Evolutionary conservation across 2,797 vertebrate species (phyloP).

Genomic region (Diplodus sargus): DNA sequence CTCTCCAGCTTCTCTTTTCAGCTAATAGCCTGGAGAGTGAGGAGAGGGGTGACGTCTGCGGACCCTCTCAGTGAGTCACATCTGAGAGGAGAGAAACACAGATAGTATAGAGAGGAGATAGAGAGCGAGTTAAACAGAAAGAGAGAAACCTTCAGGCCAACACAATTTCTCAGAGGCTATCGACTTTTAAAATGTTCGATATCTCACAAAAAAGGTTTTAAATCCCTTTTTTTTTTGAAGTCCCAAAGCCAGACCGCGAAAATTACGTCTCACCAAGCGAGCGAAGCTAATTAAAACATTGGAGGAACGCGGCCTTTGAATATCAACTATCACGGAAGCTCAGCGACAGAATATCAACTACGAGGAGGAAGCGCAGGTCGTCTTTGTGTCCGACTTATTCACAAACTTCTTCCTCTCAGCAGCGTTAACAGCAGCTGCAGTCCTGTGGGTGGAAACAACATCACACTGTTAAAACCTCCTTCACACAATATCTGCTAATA

Average conservation of each 20-base stretch:
- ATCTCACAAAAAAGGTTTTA: background rate
- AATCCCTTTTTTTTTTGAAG: conserved; percentile 1
- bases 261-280: background rate
- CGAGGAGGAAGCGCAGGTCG: background rate
- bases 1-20: background rate
- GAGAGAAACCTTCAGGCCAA: background rate
- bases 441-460: background rate
- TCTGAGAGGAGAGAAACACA: conserved; percentile 1
- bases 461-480: background rate
- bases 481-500: no score
- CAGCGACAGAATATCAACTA: background rate
- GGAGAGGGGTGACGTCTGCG: conserved; percentile 15
- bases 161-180: conserved; percentile 7
- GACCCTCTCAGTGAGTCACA: conserved; percentile 48
- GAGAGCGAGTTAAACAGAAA: background rate
- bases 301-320: conserved; percentile 1
- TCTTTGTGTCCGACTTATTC: no score
- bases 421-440: background rate
- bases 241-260: background rate
- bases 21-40: conserved; percentile 38
- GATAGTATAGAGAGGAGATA: background rate
- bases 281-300: conserved; percentile 19
- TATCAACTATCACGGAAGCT: conserved; percentile 3
- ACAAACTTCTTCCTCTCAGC: background rate
- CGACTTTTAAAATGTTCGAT: background rate